phyloP scores from a whole-genome alignment of 2,888 invertebrate species.

The Dynastes grantii region DNA sequence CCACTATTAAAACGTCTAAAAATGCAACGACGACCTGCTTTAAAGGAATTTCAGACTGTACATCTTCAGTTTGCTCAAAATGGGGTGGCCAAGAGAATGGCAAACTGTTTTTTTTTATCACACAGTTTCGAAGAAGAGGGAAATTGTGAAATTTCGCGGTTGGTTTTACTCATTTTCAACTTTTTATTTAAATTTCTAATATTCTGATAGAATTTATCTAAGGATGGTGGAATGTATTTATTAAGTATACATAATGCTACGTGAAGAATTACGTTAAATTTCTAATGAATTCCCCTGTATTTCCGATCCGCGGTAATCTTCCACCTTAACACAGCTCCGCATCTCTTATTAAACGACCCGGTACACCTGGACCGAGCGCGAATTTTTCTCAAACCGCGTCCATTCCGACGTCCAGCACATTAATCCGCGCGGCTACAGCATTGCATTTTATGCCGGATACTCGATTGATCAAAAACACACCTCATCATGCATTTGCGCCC shows the following conservation, averaged over 20 bases:
- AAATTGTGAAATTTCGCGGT: too few species aligned
- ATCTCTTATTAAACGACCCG: slow-evolving; percentile 34
- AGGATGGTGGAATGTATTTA: too few species aligned
- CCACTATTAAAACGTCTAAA: too few species aligned
- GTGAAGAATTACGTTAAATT: background rate
- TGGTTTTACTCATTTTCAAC: too few species aligned
- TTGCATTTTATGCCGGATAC: slow-evolving; percentile 18
- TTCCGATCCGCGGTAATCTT: slow-evolving; percentile 17
- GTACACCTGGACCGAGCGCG: slow-evolving; percentile 30
- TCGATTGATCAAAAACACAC: slow-evolving; percentile 45
- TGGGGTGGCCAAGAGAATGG: too few species aligned
- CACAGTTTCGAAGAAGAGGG: too few species aligned
- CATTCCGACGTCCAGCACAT: slow-evolving; percentile 35
- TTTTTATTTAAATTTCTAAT: too few species aligned
- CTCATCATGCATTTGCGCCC: slow-evolving; percentile 42
- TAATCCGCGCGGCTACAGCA: slow-evolving; percentile 12
- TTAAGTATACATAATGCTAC: background rate
- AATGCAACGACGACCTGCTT: too few species aligned
- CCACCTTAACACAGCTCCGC: slow-evolving; percentile 23
- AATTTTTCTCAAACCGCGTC: slow-evolving; percentile 27
- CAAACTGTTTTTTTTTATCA: too few species aligned
- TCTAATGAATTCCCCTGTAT: slow-evolving; percentile 9
- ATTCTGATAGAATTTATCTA: too few species aligned
- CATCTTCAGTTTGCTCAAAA: too few species aligned
- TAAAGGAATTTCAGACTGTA: too few species aligned